phyloP scores from a whole-genome alignment of 2,113 vertebrate species.

The Gracilinanus agilis region DNA sequence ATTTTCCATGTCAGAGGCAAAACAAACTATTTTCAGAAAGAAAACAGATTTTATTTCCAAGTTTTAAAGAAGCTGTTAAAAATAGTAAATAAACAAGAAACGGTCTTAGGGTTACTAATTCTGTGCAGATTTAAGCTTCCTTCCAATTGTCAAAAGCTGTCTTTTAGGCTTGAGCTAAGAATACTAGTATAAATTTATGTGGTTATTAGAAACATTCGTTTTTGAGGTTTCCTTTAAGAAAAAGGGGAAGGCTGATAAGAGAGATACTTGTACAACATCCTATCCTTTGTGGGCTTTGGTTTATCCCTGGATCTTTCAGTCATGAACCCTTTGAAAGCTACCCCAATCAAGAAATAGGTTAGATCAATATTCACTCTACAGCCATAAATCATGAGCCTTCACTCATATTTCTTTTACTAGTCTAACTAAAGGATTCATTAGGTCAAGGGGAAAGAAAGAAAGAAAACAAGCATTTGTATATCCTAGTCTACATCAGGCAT shows the following conservation, averaged over 20 bases:
- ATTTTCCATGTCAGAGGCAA: conserved; percentile 31
- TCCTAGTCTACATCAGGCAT: background rate
- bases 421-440: background rate
- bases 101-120: background rate
- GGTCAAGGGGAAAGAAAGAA: too few relatives aligned
- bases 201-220: conserved; percentile 22
- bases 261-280: background rate
- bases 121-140: background rate
- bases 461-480: background rate
- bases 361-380: background rate
- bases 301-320: conserved; percentile 4
- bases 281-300: background rate
- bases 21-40: conserved; percentile 13
- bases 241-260: background rate
- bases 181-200: background rate
- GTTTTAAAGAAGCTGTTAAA: background rate
- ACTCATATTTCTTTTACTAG: background rate
- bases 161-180: background rate
- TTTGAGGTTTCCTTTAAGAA: conserved; percentile 19
- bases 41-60: conserved; percentile 42
- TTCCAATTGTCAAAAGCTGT: conserved; percentile 31
- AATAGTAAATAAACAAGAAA: conserved; percentile 43
- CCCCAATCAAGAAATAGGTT: background rate
- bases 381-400: background rate
- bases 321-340: background rate